Percentiles rank a stretch among this genome's conserved stretches.
These are phyloP conservation scores for Phortica magna DNA, from an alignment of 2,888 invertebrate species.

Conservation along the genomic window DNA sequence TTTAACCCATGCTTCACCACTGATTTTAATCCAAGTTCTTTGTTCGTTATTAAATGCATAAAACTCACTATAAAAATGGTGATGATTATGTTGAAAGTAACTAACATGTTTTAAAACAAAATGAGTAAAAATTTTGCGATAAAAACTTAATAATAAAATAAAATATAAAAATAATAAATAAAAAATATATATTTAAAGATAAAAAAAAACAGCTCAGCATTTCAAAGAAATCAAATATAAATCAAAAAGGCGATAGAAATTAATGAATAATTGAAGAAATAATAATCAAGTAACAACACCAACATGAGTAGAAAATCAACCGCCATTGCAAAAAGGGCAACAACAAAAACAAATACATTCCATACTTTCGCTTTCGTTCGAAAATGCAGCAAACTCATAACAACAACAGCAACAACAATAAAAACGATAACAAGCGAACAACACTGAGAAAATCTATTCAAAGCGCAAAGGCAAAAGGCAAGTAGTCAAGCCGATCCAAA, in stretches of 20 bases:
- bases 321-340: neutral
- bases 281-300: neutral
- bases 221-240: neutral
- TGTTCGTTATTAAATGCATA: no score
- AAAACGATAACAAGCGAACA: conserved; percentile 36
- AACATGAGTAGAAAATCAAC: conserved; percentile 20
- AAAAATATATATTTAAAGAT: no score
- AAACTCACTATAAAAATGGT: no score
- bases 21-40: no score
- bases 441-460: conserved; percentile 1
- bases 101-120: no score
- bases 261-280: neutral
- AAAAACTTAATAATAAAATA: no score
- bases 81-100: no score
- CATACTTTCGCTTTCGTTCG: conserved; percentile 53
- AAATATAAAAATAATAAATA: no score
- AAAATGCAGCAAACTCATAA: conserved; percentile 15
- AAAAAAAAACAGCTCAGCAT: no score
- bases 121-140: no score
- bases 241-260: neutral
- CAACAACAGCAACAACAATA: conserved; percentile 31
- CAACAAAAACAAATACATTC: conserved; percentile 30
- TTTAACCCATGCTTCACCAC: no score
- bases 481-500: conserved; percentile 41
- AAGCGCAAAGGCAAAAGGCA: conserved; percentile 8